Evolutionary conservation across 64 coral and sea anemone genomes (phyloP), one percentile per base, ranked within the genome.

Genomic region (Acropora yongei): DNA sequence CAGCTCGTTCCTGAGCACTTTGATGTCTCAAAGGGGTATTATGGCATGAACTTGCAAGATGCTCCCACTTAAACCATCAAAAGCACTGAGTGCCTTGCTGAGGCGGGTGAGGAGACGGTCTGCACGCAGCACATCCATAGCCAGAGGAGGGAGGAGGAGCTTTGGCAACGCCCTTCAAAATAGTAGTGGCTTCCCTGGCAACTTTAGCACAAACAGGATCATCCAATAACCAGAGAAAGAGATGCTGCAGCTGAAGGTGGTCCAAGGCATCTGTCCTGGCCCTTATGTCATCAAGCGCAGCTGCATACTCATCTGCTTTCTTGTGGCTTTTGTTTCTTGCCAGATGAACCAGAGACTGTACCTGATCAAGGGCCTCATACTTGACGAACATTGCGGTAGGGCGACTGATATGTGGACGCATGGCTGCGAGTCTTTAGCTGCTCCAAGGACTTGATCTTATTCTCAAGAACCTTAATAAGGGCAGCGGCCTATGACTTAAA

Each of bases 21-120:
- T 78, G 75, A 78, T 46, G 16, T 47, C 75, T 78, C 9, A 78
- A 44, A 4, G 75, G 68, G 75, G 47, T 78, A 78, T 17, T 78
- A 48, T 14, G 20, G 45, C 75, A 78, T 48, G 75, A 78, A 78
- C 75, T 44, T 44, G 75, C 75, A 48, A 50, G 44, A n/a, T 78
- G 75, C 47, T 17, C 46, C 75, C 75, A 78, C 17, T 78, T 78
- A 47, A 78, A 78, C 44, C 75, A 78, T 12, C 47, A 46, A 47
- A 78, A 78, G 14, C 47, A 78, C 17, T 78, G 75, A 48, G 16
- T 78, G 9, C 16, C 16, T 72, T 72, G 60, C 60, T 63, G 60
- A 63, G 60, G 60, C 1, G 14, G 60, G 60, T 63, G 16, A 63
- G 60, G 60, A 63, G 14, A 63, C 6, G 60, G 60, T 63, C 60